A percentile compares a stretch with the other conserved stretches of the same genome.
Evolutionary conservation across 2,888 invertebrate genomes (phyloP).

Genomic region (Caenorhabditis sp.): DNA sequence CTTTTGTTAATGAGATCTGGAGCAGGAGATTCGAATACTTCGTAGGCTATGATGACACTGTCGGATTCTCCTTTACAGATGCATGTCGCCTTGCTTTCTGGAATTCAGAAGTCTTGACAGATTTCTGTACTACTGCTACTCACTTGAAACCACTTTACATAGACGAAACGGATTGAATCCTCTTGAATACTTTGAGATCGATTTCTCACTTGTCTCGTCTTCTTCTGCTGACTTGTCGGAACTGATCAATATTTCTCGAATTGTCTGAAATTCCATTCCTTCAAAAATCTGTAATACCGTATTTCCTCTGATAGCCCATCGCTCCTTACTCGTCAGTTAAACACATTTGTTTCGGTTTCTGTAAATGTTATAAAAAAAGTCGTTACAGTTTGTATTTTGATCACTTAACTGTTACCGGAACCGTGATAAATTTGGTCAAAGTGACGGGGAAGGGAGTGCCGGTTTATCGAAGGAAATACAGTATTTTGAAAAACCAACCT

Average conservation of each 20-base stretch:
- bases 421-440: no score
- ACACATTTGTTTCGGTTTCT: no score
- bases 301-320: not conserved
- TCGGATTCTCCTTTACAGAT: constrained; percentile 49
- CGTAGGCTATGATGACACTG: constrained; percentile 56
- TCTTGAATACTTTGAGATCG: constrained; percentile 43
- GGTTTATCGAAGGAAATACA: no score
- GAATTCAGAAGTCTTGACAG: not conserved
- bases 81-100: constrained; percentile 51
- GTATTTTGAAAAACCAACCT: constrained; percentile 20
- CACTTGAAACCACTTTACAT: constrained; percentile 35
- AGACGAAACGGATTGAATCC: constrained; percentile 55
- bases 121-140: not conserved
- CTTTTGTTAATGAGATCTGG: constrained; percentile 50
- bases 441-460: no score
- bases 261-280: constrained; percentile 42
- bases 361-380: no score
- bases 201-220: constrained; percentile 59
- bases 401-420: no score
- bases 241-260: constrained; percentile 55
- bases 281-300: no score
- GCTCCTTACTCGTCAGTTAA: no score
- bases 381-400: no score
- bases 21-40: constrained; percentile 58
- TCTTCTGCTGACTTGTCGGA: constrained; percentile 49